A percentile compares a stretch with the other conserved stretches of the same genome.
phyloP scores from a whole-genome alignment of 2,113 vertebrate species.

The Uria lomvia region DNA sequence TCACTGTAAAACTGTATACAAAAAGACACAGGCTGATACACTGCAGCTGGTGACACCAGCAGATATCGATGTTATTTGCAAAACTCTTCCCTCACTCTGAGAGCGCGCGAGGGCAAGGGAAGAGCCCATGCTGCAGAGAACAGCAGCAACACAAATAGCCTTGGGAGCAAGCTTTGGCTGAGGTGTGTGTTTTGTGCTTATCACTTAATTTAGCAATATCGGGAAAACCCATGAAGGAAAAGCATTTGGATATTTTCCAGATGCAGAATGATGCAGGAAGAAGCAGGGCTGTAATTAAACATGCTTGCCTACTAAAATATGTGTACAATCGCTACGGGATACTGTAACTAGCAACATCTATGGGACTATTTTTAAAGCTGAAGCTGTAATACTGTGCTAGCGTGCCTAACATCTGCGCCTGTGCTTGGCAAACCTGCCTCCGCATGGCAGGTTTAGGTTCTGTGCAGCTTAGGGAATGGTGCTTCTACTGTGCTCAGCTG shows the following conservation, averaged over 20 bases:
- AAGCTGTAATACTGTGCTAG: background rate
- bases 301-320: background rate
- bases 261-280: background rate
- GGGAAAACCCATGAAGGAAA: background rate
- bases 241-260: conserved; percentile 1
- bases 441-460: background rate
- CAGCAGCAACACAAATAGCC: background rate
- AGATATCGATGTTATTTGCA: background rate
- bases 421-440: background rate
- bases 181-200: background rate
- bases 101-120: background rate
- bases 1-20: background rate
- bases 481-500: background rate
- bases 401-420: background rate
- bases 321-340: background rate
- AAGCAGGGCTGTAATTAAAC: background rate
- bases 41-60: background rate
- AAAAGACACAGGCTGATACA: background rate
- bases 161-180: background rate
- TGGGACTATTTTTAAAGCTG: background rate
- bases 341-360: conserved; percentile 5
- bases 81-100: background rate
- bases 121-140: background rate
- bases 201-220: background rate
- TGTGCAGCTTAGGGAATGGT: background rate